Conservation (phyloP, 2,888 invertebrate species). For the Pterobdella sp. region DNA sequence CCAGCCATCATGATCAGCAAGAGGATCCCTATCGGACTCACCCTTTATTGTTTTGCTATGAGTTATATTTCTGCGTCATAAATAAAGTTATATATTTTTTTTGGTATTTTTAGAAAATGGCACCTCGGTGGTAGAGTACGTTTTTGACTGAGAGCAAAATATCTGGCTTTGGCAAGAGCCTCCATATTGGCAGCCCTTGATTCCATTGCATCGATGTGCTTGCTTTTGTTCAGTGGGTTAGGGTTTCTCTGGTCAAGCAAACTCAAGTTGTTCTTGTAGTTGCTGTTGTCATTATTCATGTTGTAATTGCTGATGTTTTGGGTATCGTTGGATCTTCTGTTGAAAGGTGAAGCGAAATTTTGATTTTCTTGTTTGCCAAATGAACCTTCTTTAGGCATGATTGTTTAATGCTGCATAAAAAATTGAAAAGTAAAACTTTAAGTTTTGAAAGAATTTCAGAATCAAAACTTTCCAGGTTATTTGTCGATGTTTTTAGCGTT, state of each 20-base stretch:
- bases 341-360: no score
- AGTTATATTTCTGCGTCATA: background rate
- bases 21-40: conserved; percentile 36
- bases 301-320: background rate
- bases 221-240: no score
- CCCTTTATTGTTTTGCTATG: conserved; percentile 18
- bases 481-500: no score
- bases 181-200: conserved; percentile 27
- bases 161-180: conserved; percentile 26
- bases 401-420: no score
- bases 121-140: conserved; percentile 31
- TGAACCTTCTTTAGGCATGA: no score
- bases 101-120: background rate
- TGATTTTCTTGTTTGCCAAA: no score
- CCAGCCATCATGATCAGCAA: conserved; percentile 36
- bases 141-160: conserved; percentile 30
- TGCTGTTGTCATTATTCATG: background rate
- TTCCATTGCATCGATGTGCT: background rate
- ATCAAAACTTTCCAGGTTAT: no score
- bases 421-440: no score
- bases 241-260: no score
- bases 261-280: background rate
- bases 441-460: no score
- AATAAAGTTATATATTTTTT: background rate
- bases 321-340: background rate